Evolutionary conservation across 2,797 vertebrate genomes (phyloP).

Genomic region (Phoxinus dragarum): DNA sequence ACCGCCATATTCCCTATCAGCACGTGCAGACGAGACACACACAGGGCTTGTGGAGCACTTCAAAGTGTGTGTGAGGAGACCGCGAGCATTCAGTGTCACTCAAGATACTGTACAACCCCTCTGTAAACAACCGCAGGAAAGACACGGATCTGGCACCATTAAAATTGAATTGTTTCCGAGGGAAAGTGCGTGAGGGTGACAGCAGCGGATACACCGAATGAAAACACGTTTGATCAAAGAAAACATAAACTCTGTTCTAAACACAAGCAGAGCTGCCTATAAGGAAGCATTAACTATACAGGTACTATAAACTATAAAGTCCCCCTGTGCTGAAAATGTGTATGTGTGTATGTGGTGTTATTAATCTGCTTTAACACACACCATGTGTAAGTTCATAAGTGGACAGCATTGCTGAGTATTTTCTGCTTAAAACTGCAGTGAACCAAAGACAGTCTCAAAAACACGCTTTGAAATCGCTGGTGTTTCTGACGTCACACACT

Average conservation of each 20-base stretch:
- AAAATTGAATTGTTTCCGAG: conserved; percentile 32
- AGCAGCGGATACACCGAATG: neutral
- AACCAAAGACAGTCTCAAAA: too few relatives aligned
- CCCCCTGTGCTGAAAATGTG: too few relatives aligned
- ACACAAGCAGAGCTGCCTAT: neutral
- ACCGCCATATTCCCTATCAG: conserved; percentile 57
- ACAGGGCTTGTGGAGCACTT: conserved; percentile 57
- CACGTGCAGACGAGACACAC: conserved; percentile 43
- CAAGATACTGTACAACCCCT: conserved; percentile 17
- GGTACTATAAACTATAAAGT: too few relatives aligned
- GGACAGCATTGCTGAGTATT: too few relatives aligned
- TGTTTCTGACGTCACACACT: too few relatives aligned
- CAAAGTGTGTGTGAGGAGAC: conserved; percentile 56
- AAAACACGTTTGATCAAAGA: conserved; percentile 29
- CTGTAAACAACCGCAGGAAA: conserved; percentile 50
- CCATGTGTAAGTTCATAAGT: too few relatives aligned
- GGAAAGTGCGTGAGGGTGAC: conserved; percentile 2
- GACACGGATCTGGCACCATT: conserved; percentile 16
- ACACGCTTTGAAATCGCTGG: too few relatives aligned
- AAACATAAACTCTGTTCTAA: neutral
- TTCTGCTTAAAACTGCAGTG: too few relatives aligned
- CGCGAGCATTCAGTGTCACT: conserved; percentile 46
- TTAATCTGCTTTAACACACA: too few relatives aligned
- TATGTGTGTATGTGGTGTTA: too few relatives aligned
- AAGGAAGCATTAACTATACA: neutral